Evolutionary conservation across 2,888 invertebrate genomes (phyloP), one percentile per base, ranked within the genome.

Genomic region (Perdita meconis): DNA sequence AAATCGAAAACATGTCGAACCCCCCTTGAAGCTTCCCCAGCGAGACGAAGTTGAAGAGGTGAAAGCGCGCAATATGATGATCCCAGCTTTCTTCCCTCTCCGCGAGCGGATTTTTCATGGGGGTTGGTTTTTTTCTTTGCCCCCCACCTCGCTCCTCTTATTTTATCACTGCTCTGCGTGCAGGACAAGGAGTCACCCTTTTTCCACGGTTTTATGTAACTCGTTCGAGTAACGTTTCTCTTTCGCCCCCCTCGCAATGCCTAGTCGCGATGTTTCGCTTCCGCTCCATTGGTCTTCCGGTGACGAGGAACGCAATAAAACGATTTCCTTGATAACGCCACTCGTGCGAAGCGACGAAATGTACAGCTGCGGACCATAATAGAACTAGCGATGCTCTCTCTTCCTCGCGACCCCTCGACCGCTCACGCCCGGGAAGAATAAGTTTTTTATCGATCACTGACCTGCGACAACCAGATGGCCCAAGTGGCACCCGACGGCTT

Each of bases 401-500:
- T 6, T 47, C 30, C 30, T 47, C 53, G 42, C 36, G 63, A 55
- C 69, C 70, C 65, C 63, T 66, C 51, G 56, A n/a, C 50, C 63
- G 42, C 38, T 60, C 71, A 61, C 55, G 73, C 72, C 67, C 68
- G 76, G 68, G 86, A 78, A 79, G 85, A 84, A 84, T 87, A 82
- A 80, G 85, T 82, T 84, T 85, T n/a, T 83, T 83, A 85, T 87
- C 84, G 88, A 89, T 88, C 78, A 83, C 89, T 89, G 86, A 89
- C 89, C 89, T 89, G 87, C 83, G 88, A 86, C 88, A 89, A 89
- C 88, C 88, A 87, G 88, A 86, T 87, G 85, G 83, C 64, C 40
- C 65, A 78, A 78, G 73, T 47, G 44, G 30, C 12, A n/a, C n/a
- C n/a, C n/a, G n/a, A n/a, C n/a, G n/a, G n/a, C n/a, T n/a, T n/a